phyloP scores from a whole-genome alignment of 1,140 invertebrate species.

The Pogonognathellus flavescens region DNA sequence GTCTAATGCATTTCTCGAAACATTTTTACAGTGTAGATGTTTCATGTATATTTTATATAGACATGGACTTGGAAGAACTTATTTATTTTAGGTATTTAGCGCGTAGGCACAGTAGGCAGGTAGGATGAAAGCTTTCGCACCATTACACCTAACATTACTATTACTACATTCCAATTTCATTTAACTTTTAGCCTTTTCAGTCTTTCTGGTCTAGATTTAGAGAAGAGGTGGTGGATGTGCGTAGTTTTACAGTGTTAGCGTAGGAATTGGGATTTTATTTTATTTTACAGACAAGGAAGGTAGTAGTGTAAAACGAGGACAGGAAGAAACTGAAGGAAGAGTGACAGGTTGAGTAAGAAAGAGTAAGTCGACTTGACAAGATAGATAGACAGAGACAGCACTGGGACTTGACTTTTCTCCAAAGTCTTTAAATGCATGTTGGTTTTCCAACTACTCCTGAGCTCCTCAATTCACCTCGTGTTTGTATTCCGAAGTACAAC shows the following conservation, averaged over 20 bases:
- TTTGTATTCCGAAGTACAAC: background rate
- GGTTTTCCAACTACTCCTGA: constrained; percentile 1
- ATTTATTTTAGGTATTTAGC: background rate
- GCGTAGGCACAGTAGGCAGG: background rate
- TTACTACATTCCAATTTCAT: too few species aligned
- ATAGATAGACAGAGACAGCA: constrained; percentile 37
- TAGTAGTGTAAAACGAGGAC: background rate
- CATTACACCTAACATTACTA: background rate
- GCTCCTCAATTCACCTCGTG: background rate
- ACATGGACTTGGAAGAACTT: background rate
- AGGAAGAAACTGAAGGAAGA: constrained; percentile 13
- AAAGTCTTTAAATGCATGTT: constrained; percentile 43
- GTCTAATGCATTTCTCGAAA: too few species aligned
- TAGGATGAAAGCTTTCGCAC: constrained; percentile 2
- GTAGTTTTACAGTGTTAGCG: too few species aligned
- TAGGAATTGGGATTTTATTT: background rate
- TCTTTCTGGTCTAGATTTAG: too few species aligned
- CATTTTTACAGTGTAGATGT: too few species aligned
- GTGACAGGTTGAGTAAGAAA: constrained; percentile 38
- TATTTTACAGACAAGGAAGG: background rate
- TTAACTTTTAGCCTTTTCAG: too few species aligned
- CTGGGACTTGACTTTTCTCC: constrained; percentile 38
- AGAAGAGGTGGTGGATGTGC: too few species aligned
- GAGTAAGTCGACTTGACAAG: constrained; percentile 46
- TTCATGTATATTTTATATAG: too few species aligned